Evolutionary conservation across 2,888 invertebrate species (phyloP), one percentile per base, ranked within the genome.

Genomic region (Cacoxenus indagator): DNA sequence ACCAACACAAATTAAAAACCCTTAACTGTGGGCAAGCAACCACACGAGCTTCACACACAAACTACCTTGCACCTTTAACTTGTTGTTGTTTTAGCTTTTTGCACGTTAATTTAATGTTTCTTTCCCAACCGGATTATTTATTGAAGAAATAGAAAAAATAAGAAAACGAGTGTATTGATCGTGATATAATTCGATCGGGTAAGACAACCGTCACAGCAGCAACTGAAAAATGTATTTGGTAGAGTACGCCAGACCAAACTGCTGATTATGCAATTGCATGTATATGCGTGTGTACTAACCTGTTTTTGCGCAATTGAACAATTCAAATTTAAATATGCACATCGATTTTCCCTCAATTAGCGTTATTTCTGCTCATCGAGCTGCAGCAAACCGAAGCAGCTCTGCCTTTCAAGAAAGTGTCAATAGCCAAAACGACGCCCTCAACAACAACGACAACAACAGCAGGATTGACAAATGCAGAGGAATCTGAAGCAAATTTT

Each of bases 351-450:
- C 37, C 5, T 37, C 37, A 37, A 51, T 51, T 6, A 90, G 77
- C 82, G 90, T 70, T 89, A 89, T 76, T 86, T 24, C 73, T 80
- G 90, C 74, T 90, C 48, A 87, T 90, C 67, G 82, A 91, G 65
- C 89, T 91, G 78, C 90, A 91, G 75, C 88, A 43, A 29, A 70
- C 88, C 29, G 87, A 89, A 67, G 90, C 90, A 29, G 88, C 90
- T 48, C 74, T 92, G 14, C 90, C 92, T 0, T 89, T 93, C 69
- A 90, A 92, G 86, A 91, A 90, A 86, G 87, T 90, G 27, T 92
- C 85, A 67, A 74, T 85, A 75, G 78, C 83, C 67, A 82, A 85
- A 69, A 78, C 85, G 27, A 89, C 90, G 24, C 90, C 89, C 26
- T 88, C 89, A 64, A 88, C 89, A n/a, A 90, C 91, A 17, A 90